phyloP scores from a whole-genome alignment of 2,888 invertebrate species.

The Chironomus riparius region DNA sequence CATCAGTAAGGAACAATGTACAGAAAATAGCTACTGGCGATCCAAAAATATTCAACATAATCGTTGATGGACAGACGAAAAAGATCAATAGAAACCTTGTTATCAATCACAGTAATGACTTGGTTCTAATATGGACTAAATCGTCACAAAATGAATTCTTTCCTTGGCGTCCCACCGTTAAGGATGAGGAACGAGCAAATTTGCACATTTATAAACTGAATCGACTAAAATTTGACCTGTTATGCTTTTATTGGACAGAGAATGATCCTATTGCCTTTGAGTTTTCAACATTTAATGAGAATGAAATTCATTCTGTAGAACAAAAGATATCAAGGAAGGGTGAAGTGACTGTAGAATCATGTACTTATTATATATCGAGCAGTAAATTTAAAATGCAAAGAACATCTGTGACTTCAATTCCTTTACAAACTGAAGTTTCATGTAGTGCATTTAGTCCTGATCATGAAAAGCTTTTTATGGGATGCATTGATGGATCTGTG shows the following conservation, averaged over 20 bases:
- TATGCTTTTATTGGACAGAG: slow-evolving; percentile 76
- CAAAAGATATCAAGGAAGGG: slow-evolving; percentile 66
- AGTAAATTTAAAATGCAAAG: slow-evolving; percentile 51
- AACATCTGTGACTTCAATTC: slow-evolving; percentile 57
- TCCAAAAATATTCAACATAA: slow-evolving; percentile 50
- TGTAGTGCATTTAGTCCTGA: slow-evolving; percentile 48
- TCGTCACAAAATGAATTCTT: slow-evolving; percentile 77
- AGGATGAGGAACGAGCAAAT: slow-evolving; percentile 80
- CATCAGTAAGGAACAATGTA: slow-evolving; percentile 47
- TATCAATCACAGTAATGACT: slow-evolving; percentile 39
- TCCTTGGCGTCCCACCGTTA: slow-evolving; percentile 82
- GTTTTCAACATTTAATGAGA: slow-evolving; percentile 61
- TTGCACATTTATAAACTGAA: slow-evolving; percentile 69
- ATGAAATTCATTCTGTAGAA: slow-evolving; percentile 68
- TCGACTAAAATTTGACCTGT: slow-evolving; percentile 61
- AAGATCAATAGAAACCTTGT: slow-evolving; percentile 39
- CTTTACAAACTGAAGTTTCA: slow-evolving; percentile 57
- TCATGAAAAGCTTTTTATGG: slow-evolving; percentile 65
- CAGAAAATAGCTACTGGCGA: slow-evolving; percentile 47
- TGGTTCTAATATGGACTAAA: slow-evolving; percentile 77
- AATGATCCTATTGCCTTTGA: slow-evolving; percentile 78
- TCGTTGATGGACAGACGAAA: slow-evolving; percentile 40
- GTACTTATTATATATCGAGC: slow-evolving; percentile 51
- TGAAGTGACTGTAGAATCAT: slow-evolving; percentile 62
- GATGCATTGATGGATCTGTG: slow-evolving; percentile 77